Evolutionary conservation across 2,888 invertebrate species (phyloP), one percentile per base, ranked within the genome.

Genomic region (Phortica okadai): DNA sequence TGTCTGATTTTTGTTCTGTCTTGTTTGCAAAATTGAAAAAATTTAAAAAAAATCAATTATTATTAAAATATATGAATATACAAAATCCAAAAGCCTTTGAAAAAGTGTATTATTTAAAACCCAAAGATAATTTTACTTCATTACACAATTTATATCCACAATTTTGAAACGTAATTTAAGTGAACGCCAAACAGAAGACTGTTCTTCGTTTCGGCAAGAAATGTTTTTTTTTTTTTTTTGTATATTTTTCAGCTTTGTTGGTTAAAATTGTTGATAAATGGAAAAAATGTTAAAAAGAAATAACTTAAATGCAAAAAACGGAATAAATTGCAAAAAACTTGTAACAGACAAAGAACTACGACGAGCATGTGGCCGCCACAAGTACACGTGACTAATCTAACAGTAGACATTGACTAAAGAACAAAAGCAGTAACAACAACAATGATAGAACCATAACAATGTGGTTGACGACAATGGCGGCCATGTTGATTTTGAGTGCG

Each of bases 381-480:
- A 59, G 21, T 50, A 70, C 70, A 70, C 70, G 70, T 70, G 70
- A 70, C 70, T 70, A 70, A 54, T 70, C 70, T 70, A 70, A 8
- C 50, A 70, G 70, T n/a, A 54, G 69, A 69, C 69, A 25, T 8
- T 21, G 16, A 41, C 66, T 42, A 6, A 64, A 64, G 64, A 8
- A 21, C 64, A 64, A 64, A 33, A 33, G 10, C 64, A 64, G 11
- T 14, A 59, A n/a, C n/a, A n/a, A 59, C 16, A 59, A 59, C 59
- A 59, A 41, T 6, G 14, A 44, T 42, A 67, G 16, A 42, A 44
- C 44, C 11, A 41, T 10, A n/a, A 66, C n/a, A 42, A n/a, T 7
- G 16, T 44, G 11, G 33, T 6, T 64, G 64, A 64, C 64, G 33
- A 64, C 64, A 8, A 50, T 64, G 33, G 33, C 64, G 10, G 33